Conservation (phyloP, 2,113 vertebrate species). For the Mesoclemmys tuberculata region DNA sequence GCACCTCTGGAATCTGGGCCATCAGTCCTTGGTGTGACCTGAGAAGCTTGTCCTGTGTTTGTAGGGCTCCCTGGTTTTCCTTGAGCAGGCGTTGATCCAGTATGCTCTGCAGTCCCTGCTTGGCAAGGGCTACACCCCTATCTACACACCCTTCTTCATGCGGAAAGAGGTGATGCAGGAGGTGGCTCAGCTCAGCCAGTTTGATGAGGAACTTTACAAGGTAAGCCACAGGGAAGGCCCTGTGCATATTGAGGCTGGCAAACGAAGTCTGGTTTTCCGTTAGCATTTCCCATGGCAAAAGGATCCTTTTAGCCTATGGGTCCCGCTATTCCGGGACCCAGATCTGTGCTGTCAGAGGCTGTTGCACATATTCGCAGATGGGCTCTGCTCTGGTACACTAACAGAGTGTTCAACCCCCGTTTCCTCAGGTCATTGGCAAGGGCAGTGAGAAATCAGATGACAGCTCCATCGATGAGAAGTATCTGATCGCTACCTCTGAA, state of each 20-base stretch:
- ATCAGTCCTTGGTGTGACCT: accelerated
- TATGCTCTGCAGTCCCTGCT: constrained; percentile 88
- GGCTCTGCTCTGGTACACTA: not conserved
- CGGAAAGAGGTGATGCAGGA: constrained; percentile 99
- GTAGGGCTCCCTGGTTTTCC: constrained; percentile 93
- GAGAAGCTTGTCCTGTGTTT: not conserved
- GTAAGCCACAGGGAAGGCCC: constrained; percentile 63
- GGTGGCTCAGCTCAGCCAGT: constrained; percentile 98
- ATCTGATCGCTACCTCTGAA: constrained; percentile 96
- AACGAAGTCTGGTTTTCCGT: not conserved
- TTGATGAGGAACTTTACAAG: constrained; percentile 98
- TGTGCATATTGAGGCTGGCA: not conserved
- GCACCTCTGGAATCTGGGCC: not conserved
- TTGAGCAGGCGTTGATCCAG: constrained; percentile 96
- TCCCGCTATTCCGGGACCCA: not conserved
- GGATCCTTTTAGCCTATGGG: not conserved
- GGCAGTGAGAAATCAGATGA: constrained; percentile 93
- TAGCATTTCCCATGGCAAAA: not conserved
- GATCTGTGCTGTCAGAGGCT: not conserved
- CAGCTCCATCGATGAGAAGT: constrained; percentile 92
- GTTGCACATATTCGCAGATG: not conserved
- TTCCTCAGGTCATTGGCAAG: constrained; percentile 92
- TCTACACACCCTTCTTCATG: constrained; percentile 99
- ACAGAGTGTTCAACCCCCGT: not conserved
- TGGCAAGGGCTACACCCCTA: constrained; percentile 86